These are phyloP conservation scores for Drosophila athabasca DNA, from an alignment of 1,140 invertebrate species.

Conservation along the genomic window DNA sequence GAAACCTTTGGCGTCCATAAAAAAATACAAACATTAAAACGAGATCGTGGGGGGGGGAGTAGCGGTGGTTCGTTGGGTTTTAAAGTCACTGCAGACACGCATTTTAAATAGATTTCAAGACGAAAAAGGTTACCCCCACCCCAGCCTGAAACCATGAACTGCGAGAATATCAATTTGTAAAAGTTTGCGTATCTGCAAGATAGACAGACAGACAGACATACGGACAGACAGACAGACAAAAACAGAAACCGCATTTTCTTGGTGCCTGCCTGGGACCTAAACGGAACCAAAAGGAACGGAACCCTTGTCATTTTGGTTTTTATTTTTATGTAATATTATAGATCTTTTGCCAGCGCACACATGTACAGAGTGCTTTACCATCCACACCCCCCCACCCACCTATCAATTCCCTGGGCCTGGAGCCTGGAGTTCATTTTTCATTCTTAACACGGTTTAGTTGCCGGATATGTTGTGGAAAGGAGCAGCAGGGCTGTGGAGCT, in stretches of 20 bases:
- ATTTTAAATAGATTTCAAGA: slow-evolving; percentile 51
- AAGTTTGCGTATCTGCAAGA: slow-evolving; percentile 76
- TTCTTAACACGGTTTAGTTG: slow-evolving; percentile 74
- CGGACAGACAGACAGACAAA: slow-evolving; percentile 15
- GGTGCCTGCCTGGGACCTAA: slow-evolving; percentile 46
- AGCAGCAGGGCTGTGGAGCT: background rate
- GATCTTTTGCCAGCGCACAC: slow-evolving; percentile 52
- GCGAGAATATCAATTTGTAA: slow-evolving; percentile 76
- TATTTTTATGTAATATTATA: slow-evolving; percentile 80
- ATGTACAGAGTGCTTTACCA: background rate
- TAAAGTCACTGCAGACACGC: slow-evolving; percentile 56
- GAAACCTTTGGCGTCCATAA: slow-evolving; percentile 78
- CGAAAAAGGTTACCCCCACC: slow-evolving; percentile 36
- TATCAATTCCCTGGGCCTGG: slow-evolving; percentile 11
- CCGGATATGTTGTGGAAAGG: slow-evolving; percentile 80
- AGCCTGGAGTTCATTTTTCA: slow-evolving; percentile 72
- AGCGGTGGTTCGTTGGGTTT: slow-evolving; percentile 9
- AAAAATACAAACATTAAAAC: slow-evolving; percentile 56
- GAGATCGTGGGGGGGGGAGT: slow-evolving; percentile 7
- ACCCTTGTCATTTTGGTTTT: slow-evolving; percentile 78
- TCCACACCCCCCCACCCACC: background rate
- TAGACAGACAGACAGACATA: slow-evolving; percentile 18
- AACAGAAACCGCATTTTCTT: slow-evolving; percentile 56
- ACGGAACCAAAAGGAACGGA: slow-evolving; percentile 29
- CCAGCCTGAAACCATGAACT: slow-evolving; percentile 23